phyloP scores from a whole-genome alignment of 2,113 vertebrate genomes.

The Syrmaticus mikado region DNA sequence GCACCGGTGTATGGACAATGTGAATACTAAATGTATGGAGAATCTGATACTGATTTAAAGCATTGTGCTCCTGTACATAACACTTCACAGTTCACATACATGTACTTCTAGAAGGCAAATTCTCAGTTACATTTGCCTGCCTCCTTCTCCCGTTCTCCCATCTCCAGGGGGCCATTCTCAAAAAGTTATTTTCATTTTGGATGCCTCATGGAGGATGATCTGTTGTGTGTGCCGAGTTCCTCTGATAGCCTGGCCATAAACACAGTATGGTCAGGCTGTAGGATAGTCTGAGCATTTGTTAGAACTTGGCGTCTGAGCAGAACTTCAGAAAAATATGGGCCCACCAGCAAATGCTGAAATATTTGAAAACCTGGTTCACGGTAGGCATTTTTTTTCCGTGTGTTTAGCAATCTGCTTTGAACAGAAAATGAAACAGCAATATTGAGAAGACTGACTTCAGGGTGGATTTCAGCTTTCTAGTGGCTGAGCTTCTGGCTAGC shows the following conservation, averaged over 20 bases:
- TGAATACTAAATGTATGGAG: background rate
- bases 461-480: background rate
- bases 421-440: background rate
- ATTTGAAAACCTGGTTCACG: background rate
- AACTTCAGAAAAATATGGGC: background rate
- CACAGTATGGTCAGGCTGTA: accelerated
- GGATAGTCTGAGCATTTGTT: background rate
- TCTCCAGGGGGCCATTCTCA: background rate
- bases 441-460: background rate
- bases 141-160: background rate
- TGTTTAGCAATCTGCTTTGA: background rate
- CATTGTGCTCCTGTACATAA: accelerated
- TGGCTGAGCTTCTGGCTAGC: background rate
- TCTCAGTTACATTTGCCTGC: background rate
- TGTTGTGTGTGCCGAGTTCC: background rate
- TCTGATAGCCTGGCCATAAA: accelerated
- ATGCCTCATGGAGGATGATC: accelerated
- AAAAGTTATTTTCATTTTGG: background rate
- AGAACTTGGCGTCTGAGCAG: background rate
- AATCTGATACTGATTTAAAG: background rate
- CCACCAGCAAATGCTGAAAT: background rate
- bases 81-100: background rate
- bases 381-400: background rate
- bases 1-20: background rate
- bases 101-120: accelerated